A percentile compares a stretch with the other conserved stretches of the same genome.
phyloP scores from a whole-genome alignment of 2,797 vertebrate species.

The Pangasius djambal region DNA sequence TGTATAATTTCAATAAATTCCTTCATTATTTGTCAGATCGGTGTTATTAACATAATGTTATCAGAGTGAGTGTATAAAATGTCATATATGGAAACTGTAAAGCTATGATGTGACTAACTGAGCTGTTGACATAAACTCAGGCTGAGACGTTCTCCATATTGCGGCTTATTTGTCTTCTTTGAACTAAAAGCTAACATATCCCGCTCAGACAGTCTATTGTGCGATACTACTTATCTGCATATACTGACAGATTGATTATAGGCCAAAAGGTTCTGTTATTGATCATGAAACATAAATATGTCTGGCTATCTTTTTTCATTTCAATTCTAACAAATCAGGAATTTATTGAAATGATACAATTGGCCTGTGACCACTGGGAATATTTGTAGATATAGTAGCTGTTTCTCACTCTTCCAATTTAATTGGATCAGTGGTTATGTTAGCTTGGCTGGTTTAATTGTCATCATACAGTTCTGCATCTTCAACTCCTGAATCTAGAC shows the following conservation, averaged over 20 bases:
- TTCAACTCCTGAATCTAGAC: not conserved
- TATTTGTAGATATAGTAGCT: not conserved
- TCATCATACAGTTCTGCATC: not conserved
- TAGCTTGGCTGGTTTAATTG: not conserved
- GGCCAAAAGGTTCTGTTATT: not conserved
- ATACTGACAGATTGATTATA: not conserved
- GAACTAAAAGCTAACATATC: not conserved
- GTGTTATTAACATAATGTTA: not conserved
- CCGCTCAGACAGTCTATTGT: not conserved
- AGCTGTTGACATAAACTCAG: not conserved
- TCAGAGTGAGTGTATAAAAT: not conserved
- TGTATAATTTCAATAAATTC: not conserved
- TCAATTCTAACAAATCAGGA: not conserved
- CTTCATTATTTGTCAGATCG: not conserved
- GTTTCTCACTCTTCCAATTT: not conserved
- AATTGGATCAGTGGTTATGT: not conserved
- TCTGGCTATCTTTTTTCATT: not conserved
- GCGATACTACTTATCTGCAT: no score
- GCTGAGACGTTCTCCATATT: not conserved
- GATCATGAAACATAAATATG: not conserved
- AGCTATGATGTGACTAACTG: not conserved
- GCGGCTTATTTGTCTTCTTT: slow-evolving; percentile 2
- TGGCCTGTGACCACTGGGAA: not conserved
- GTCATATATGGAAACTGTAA: not conserved
- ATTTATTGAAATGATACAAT: not conserved